Evolutionary conservation across 2,888 invertebrate genomes (phyloP).

Genomic region (Venusia cambrica): DNA sequence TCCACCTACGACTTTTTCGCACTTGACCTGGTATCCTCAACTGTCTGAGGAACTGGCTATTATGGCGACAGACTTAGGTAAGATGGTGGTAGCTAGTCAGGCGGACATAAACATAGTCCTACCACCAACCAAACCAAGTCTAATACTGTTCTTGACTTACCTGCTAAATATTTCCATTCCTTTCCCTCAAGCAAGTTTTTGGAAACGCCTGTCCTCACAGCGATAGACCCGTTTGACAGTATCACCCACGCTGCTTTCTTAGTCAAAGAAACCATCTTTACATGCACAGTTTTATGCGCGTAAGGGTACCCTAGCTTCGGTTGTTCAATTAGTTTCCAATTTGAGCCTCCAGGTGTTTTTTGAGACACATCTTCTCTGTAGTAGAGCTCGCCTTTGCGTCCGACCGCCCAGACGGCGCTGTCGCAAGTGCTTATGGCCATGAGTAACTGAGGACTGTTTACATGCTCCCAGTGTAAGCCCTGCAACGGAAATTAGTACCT

Average conservation of each 20-base stretch:
- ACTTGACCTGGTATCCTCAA: no score
- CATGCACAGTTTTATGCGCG: conserved; percentile 61
- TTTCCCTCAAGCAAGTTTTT: conserved; percentile 90
- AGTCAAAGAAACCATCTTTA: conserved; percentile 89
- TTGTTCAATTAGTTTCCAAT: conserved; percentile 91
- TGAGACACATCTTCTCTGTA: conserved; percentile 88
- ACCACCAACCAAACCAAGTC: no score
- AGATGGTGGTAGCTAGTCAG: no score
- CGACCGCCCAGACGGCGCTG: conserved; percentile 91
- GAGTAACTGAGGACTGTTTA: conserved; percentile 90
- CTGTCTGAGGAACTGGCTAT: no score
- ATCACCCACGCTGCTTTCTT: conserved; percentile 89
- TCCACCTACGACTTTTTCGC: no score
- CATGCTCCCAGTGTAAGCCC: conserved; percentile 90
- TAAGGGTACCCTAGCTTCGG: conserved; percentile 56
- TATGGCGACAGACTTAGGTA: no score
- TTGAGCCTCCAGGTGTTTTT: conserved; percentile 83
- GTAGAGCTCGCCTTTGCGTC: conserved; percentile 92
- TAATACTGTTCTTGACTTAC: no score
- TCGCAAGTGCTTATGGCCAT: conserved; percentile 87
- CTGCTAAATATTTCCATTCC: conserved; percentile 87
- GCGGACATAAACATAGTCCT: no score
- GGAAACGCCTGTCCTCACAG: conserved; percentile 89
- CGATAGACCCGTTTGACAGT: conserved; percentile 86
- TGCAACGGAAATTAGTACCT: conserved; percentile 48